These are phyloP conservation scores for Hipposideros larvatus DNA, from an alignment of 2,797 vertebrate genomes.

Conservation along the genomic window DNA sequence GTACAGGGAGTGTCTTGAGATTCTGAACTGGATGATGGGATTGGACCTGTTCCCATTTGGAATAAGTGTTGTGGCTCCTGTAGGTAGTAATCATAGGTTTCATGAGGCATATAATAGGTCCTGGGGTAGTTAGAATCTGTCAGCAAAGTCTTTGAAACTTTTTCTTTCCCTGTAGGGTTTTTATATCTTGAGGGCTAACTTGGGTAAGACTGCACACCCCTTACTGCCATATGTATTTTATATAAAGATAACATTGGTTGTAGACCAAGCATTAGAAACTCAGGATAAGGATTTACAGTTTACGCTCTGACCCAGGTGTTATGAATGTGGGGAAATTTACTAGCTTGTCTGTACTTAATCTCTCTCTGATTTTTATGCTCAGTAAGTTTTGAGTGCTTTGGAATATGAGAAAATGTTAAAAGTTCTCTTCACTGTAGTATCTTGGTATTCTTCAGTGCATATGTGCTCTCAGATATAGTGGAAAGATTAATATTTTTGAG, in stretches of 20 bases:
- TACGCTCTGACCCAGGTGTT: background rate
- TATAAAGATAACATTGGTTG: background rate
- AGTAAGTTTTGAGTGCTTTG: conserved; percentile 14
- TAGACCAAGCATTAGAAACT: conserved; percentile 39
- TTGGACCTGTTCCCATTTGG: background rate
- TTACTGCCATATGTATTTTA: conserved; percentile 13
- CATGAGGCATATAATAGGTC: background rate
- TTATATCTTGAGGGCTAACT: conserved; percentile 5
- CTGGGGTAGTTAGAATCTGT: background rate
- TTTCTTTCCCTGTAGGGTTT: conserved; percentile 18
- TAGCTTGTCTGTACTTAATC: background rate
- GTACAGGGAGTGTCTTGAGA: background rate
- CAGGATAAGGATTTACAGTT: background rate
- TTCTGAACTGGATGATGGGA: background rate
- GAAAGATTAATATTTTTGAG: conserved; percentile 37
- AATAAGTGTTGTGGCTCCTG: background rate
- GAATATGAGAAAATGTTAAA: conserved; percentile 50
- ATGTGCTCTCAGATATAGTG: background rate
- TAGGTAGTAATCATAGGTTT: background rate
- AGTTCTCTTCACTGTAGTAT: background rate
- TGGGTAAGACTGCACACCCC: background rate
- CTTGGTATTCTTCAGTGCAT: conserved; percentile 2
- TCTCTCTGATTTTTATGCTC: conserved; percentile 13
- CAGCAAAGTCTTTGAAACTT: background rate
- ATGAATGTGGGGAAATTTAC: conserved; percentile 7